Conservation (phyloP, 2,888 invertebrate genomes). For the Meiosimyza platycephala region DNA sequence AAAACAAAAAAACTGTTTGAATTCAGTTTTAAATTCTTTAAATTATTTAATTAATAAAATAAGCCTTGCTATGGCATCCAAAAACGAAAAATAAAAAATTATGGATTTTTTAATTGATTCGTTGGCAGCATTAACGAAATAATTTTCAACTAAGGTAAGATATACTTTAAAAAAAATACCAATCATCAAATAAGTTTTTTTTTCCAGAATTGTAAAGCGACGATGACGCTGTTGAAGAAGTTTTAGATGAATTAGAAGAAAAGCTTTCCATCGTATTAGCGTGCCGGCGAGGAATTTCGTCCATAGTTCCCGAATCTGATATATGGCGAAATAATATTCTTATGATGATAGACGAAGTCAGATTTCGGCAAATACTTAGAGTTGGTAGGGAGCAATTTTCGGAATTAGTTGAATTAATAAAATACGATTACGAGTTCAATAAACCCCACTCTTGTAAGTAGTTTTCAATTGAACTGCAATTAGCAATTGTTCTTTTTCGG, state of each 20-base stretch:
- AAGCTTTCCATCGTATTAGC: background rate
- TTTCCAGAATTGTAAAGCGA: too few species aligned
- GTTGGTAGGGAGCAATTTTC: slow-evolving; percentile 2
- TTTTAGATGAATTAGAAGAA: background rate
- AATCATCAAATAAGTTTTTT: background rate
- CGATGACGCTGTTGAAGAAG: too few species aligned
- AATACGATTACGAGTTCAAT: background rate
- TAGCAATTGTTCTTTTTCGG: slow-evolving; percentile 24
- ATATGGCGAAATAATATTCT: slow-evolving; percentile 3
- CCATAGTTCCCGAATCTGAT: background rate
- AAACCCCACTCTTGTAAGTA: background rate
- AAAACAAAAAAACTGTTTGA: too few species aligned
- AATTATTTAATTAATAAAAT: too few species aligned
- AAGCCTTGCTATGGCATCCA: too few species aligned
- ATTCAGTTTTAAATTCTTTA: too few species aligned
- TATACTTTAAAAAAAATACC: background rate
- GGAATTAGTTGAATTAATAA: background rate
- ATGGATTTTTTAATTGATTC: too few species aligned
- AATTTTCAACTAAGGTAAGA: background rate
- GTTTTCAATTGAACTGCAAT: slow-evolving; percentile 14
- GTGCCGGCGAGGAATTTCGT: background rate
- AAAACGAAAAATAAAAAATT: too few species aligned
- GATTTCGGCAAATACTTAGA: slow-evolving; percentile 8
- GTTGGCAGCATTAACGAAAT: too few species aligned
- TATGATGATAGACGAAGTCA: too few species aligned